phyloP scores from a whole-genome alignment of 2,797 vertebrate genomes.

The Helostoma temminkii region DNA sequence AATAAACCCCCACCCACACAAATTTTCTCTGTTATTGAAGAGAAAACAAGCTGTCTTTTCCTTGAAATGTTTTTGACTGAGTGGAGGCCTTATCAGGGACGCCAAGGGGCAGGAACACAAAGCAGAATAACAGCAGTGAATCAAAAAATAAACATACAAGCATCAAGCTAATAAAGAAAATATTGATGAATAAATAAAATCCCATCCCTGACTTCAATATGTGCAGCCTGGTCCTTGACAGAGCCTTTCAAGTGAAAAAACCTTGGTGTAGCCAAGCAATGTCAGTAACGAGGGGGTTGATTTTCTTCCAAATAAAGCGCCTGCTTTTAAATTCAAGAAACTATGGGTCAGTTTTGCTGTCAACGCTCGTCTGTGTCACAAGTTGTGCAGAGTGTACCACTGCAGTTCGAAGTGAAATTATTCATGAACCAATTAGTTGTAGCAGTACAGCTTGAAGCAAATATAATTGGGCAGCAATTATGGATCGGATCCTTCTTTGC shows the following conservation, averaged over 20 bases:
- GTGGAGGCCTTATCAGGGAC: conserved; percentile 20
- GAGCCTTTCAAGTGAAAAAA: conserved; percentile 55
- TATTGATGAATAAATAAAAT: conserved; percentile 41
- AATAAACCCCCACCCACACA: conserved; percentile 7
- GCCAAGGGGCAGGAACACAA: conserved; percentile 7
- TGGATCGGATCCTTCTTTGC: conserved; percentile 70
- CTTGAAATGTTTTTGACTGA: conserved; percentile 8
- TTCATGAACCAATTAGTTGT: conserved; percentile 81
- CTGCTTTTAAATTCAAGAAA: conserved; percentile 41
- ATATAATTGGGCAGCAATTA: conserved; percentile 83
- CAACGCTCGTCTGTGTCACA: conserved; percentile 57
- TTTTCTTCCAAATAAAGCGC: conserved; percentile 18
- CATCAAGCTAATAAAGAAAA: conserved; percentile 6
- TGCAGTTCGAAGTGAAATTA: conserved; percentile 68
- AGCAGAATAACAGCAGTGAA: conserved; percentile 2
- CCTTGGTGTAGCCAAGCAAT: conserved; percentile 44
- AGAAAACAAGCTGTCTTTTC: conserved; percentile 15
- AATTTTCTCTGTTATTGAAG: neutral
- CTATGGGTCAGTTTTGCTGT: conserved; percentile 55
- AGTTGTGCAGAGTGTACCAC: conserved; percentile 48
- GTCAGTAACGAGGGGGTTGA: conserved; percentile 49
- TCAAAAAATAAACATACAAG: conserved; percentile 5
- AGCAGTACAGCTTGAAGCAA: conserved; percentile 75
- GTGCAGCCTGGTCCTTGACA: conserved; percentile 49
- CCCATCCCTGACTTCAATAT: conserved; percentile 4